Conservation (phyloP, 2,797 vertebrate species). For the Alca torda region DNA sequence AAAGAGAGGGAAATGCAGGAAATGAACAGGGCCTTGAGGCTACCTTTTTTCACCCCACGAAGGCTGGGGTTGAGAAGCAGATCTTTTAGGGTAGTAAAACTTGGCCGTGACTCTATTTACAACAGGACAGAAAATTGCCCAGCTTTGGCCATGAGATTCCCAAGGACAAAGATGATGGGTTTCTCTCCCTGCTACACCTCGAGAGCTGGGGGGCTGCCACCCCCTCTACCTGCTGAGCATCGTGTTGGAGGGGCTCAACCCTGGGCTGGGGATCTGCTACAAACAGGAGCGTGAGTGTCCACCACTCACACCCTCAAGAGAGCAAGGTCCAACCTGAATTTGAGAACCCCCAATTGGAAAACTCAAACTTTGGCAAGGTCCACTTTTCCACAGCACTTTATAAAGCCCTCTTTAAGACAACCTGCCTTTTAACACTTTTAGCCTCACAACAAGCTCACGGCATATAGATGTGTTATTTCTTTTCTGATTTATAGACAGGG, state of each 20-base stretch:
- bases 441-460: accelerated
- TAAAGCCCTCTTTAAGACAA: not conserved
- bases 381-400: not conserved
- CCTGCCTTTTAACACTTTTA: not conserved
- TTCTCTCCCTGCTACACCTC: not conserved
- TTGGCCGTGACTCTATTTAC: not conserved
- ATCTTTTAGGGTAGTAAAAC: not conserved
- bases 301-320: not conserved
- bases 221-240: not conserved
- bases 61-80: not conserved
- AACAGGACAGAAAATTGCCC: not conserved
- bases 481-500: not conserved
- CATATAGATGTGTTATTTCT: not conserved
- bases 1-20: not conserved
- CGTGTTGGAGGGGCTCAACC: not conserved
- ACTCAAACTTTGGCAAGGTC: not conserved
- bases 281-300: not conserved
- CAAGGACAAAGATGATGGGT: not conserved
- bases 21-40: not conserved
- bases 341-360: not conserved
- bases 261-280: not conserved
- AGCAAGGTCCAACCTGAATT: not conserved
- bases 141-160: not conserved
- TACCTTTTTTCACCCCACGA: not conserved
- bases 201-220: not conserved